A percentile compares a stretch with the other conserved stretches of the same genome.
Evolutionary conservation across 2,888 invertebrate species (phyloP).

Genomic region (Lycocerus yunnanus): DNA sequence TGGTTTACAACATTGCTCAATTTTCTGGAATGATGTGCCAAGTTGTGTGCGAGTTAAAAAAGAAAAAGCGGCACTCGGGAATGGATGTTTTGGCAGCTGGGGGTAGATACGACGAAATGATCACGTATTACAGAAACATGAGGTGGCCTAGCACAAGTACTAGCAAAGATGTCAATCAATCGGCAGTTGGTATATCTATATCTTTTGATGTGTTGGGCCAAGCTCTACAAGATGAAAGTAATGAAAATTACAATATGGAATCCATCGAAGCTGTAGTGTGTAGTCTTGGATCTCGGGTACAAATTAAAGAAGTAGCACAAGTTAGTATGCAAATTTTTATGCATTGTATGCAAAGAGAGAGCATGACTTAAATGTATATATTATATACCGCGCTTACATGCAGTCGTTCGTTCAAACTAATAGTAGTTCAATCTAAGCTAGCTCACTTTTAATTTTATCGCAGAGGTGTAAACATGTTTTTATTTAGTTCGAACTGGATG

Average conservation of each 20-base stretch:
- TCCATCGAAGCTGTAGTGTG: conserved; percentile 70
- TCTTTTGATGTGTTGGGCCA: conserved; percentile 78
- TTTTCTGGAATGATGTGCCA: conserved; percentile 73
- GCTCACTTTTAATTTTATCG: too few relatives aligned
- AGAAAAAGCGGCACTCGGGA: conserved; percentile 59
- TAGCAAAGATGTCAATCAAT: conserved; percentile 51
- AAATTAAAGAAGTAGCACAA: conserved; percentile 61
- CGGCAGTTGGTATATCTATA: conserved; percentile 83
- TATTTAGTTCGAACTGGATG: too few relatives aligned
- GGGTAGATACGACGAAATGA: conserved; percentile 85
- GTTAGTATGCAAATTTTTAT: conserved; percentile 44
- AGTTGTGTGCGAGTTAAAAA: conserved; percentile 64
- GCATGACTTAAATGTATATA: too few relatives aligned
- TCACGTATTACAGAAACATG: conserved; percentile 69
- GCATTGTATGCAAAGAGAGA: too few relatives aligned
- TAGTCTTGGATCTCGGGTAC: conserved; percentile 64
- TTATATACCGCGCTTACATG: too few relatives aligned
- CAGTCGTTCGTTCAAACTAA: too few relatives aligned
- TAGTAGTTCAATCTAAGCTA: too few relatives aligned
- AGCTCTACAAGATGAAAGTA: conserved; percentile 60
- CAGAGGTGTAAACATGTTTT: too few relatives aligned
- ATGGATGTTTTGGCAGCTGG: conserved; percentile 83
- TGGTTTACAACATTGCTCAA: conserved; percentile 65
- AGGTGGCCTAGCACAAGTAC: conserved; percentile 44
- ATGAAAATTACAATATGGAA: conserved; percentile 50